Conservation (phyloP, 2,113 vertebrate genomes). For the Canis aureus region DNA sequence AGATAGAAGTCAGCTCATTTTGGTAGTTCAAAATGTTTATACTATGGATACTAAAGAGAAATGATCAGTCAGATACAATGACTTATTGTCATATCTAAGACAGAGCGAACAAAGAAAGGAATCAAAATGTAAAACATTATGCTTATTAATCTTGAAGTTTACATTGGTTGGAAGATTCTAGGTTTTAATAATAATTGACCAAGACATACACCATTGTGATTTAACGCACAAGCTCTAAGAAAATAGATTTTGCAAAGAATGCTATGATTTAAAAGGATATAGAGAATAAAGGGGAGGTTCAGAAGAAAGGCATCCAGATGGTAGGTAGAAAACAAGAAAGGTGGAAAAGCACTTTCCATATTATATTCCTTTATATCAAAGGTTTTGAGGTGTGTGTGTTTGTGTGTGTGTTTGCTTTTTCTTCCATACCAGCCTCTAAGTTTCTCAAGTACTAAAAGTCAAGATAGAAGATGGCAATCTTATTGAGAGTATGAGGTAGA, state of each 20-base stretch:
- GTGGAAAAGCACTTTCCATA: neutral
- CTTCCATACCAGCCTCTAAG: neutral
- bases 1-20: neutral
- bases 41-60: neutral
- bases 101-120: neutral
- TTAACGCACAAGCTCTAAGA: slow-evolving; percentile 4
- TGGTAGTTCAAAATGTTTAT: neutral
- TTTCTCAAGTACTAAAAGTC: neutral
- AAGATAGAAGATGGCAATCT: neutral
- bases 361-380: neutral
- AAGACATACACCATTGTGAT: neutral
- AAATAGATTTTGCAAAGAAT: neutral
- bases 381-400: neutral
- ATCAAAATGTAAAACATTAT: neutral
- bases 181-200: slow-evolving; percentile 4
- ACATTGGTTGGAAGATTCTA: neutral
- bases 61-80: neutral
- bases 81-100: neutral
- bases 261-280: neutral
- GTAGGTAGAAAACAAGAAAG: neutral
- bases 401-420: neutral
- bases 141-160: neutral
- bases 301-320: neutral
- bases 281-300: neutral
- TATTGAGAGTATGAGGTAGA: neutral